These are phyloP conservation scores for Lanistes nyassanus DNA, from an alignment of 1,140 invertebrate genomes.

Conservation along the genomic window DNA sequence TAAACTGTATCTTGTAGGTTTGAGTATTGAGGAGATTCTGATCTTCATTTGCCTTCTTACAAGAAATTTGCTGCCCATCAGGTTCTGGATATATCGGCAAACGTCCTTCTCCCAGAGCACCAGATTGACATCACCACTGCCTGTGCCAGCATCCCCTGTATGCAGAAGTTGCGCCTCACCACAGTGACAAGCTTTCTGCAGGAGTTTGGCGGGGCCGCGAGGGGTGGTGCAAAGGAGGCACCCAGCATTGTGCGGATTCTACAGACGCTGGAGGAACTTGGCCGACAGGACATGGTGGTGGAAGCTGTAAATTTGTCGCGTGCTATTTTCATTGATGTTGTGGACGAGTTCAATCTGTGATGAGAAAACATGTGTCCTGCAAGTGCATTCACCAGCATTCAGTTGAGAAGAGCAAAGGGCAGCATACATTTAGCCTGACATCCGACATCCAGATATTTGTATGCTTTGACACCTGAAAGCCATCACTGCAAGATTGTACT, in stretches of 20 bases:
- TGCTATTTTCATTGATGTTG: slow-evolving; percentile 46
- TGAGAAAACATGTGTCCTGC: no score
- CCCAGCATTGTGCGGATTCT: slow-evolving; percentile 26
- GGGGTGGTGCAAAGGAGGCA: neutral
- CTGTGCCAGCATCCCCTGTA: slow-evolving; percentile 36
- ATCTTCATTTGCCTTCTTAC: no score
- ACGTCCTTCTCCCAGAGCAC: slow-evolving; percentile 42
- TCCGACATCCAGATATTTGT: no score
- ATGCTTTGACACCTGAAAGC: no score
- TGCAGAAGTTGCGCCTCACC: slow-evolving; percentile 48
- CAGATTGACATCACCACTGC: slow-evolving; percentile 39
- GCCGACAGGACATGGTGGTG: slow-evolving; percentile 42
- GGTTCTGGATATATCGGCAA: slow-evolving; percentile 45
- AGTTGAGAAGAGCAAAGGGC: no score
- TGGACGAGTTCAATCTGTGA: slow-evolving; percentile 36
- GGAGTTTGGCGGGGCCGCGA: slow-evolving; percentile 17
- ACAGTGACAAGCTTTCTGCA: slow-evolving; percentile 38
- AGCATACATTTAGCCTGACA: no score
- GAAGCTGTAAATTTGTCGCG: slow-evolving; percentile 46
- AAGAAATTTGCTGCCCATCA: neutral
- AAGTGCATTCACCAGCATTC: no score
- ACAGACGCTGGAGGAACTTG: slow-evolving; percentile 34
- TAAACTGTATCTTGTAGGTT: no score
- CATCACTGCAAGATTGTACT: no score
- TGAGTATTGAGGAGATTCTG: neutral